These are phyloP conservation scores for Drosophila heteroneura DNA, from an alignment of 2,888 invertebrate genomes.

Conservation along the genomic window DNA sequence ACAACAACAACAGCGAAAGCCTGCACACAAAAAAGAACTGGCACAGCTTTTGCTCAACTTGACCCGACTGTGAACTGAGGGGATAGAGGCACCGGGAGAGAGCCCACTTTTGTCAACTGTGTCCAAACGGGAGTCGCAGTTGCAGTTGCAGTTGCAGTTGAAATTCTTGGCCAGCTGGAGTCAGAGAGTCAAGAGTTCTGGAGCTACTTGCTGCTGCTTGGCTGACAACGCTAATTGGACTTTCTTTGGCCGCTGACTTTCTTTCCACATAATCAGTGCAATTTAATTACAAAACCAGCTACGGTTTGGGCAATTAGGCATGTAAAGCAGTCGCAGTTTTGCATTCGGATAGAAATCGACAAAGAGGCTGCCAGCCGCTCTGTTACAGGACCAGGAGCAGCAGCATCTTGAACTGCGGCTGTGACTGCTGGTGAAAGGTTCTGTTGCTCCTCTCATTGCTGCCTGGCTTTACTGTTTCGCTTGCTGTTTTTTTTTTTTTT, in stretches of 20 bases:
- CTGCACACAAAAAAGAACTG: slow-evolving; percentile 45
- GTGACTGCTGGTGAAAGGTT: slow-evolving; percentile 42
- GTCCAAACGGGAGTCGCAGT: slow-evolving; percentile 38
- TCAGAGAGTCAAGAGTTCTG: slow-evolving; percentile 40
- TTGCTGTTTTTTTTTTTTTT: slow-evolving; percentile 39
- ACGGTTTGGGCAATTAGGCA: slow-evolving; percentile 71
- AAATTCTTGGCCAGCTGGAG: slow-evolving; percentile 37
- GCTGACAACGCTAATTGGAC: slow-evolving; percentile 67
- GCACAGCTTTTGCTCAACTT: slow-evolving; percentile 75
- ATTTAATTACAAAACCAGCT: slow-evolving; percentile 70
- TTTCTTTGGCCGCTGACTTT: slow-evolving; percentile 62
- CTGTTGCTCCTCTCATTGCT: slow-evolving; percentile 34
- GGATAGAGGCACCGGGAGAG: slow-evolving; percentile 1
- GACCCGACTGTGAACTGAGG: slow-evolving; percentile 48
- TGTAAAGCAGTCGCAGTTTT: slow-evolving; percentile 64
- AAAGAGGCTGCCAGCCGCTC: slow-evolving; percentile 16
- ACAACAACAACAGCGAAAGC: slow-evolving; percentile 61
- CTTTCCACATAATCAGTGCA: slow-evolving; percentile 74
- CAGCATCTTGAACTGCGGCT: slow-evolving; percentile 2
- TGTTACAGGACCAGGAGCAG: slow-evolving; percentile 52
- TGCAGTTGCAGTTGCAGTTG: slow-evolving; percentile 15
- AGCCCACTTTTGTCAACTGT: slow-evolving; percentile 65
- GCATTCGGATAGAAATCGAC: slow-evolving; percentile 54
- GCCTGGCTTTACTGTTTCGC: slow-evolving; percentile 26
- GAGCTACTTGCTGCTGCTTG: slow-evolving; percentile 17